Evolutionary conservation across 2,888 invertebrate genomes (phyloP).

Genomic region (Halictus quadricinctus): DNA sequence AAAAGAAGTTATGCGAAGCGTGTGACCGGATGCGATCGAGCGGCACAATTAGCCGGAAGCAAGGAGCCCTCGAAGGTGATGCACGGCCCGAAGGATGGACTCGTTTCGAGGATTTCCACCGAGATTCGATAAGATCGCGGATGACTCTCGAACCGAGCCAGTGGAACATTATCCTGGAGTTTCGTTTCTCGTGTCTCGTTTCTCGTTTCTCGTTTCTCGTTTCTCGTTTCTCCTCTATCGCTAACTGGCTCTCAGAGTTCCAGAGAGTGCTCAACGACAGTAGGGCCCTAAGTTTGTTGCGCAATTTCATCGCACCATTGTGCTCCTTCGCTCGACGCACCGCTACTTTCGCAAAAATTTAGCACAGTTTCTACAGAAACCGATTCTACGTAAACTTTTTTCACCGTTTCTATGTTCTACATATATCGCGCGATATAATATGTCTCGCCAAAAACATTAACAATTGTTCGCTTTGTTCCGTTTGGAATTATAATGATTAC

Average conservation of each 20-base stretch:
- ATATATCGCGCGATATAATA: neutral
- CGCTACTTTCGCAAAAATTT: slow-evolving; percentile 58
- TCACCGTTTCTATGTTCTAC: neutral
- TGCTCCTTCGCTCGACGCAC: slow-evolving; percentile 44
- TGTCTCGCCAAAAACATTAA: no score
- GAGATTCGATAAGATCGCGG: slow-evolving; percentile 40
- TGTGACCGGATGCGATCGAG: slow-evolving; percentile 71
- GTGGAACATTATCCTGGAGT: slow-evolving; percentile 37
- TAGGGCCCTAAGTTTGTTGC: slow-evolving; percentile 55
- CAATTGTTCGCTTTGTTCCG: no score
- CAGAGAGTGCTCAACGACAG: slow-evolving; percentile 68
- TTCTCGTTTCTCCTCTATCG: slow-evolving; percentile 24
- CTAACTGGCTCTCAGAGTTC: slow-evolving; percentile 54
- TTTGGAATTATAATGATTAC: neutral
- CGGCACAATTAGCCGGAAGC: slow-evolving; percentile 71
- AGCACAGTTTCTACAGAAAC: slow-evolving; percentile 29
- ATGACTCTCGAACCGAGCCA: slow-evolving; percentile 28
- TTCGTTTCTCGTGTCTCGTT: slow-evolving; percentile 48
- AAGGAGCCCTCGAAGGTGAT: slow-evolving; percentile 61
- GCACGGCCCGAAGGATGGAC: slow-evolving; percentile 37
- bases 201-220: slow-evolving; percentile 49
- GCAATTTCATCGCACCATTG: slow-evolving; percentile 61
- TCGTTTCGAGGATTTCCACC: slow-evolving; percentile 30
- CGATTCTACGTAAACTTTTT: slow-evolving; percentile 17
- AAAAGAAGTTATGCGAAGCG: slow-evolving; percentile 69